These are phyloP conservation scores for Cyprinodon tularosa DNA, from an alignment of 2,113 vertebrate species.

Conservation along the genomic window DNA sequence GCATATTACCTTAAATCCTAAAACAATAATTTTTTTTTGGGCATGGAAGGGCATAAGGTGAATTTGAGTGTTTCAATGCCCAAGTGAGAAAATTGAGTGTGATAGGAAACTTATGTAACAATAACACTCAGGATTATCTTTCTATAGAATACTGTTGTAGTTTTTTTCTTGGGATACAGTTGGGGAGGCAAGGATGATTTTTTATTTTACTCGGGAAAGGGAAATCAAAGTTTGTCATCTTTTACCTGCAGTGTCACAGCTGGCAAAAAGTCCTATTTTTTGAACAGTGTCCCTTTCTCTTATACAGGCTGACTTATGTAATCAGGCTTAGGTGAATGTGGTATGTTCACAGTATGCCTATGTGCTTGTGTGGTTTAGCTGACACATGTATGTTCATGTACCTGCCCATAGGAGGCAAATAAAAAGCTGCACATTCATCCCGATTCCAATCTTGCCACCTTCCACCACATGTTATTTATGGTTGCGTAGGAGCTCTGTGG, in stretches of 20 bases:
- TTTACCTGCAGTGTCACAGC: slow-evolving; percentile 38
- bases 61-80: background rate
- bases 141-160: too few species aligned
- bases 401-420: slow-evolving; percentile 49
- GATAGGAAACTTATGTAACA: background rate
- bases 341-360: background rate
- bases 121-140: background rate
- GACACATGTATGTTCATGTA: slow-evolving; percentile 31
- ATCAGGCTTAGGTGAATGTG: slow-evolving; percentile 18
- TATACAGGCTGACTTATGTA: slow-evolving; percentile 42
- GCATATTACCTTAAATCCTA: background rate
- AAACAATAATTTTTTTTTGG: background rate
- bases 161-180: background rate
- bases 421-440: slow-evolving; percentile 44
- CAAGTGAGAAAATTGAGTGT: background rate
- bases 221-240: slow-evolving; percentile 7
- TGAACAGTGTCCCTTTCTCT: slow-evolving; percentile 14
- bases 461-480: slow-evolving; percentile 63
- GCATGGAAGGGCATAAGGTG: background rate
- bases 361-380: slow-evolving; percentile 26
- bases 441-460: slow-evolving; percentile 38
- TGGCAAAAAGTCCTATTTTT: slow-evolving; percentile 11
- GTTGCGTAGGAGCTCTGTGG: slow-evolving; percentile 48
- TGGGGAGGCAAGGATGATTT: too few species aligned
- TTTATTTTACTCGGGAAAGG: too few species aligned